Percentiles rank a stretch among this genome's conserved stretches.
Evolutionary conservation across 2,888 invertebrate genomes (phyloP).

Genomic region (Dicyrtoma fusca): DNA sequence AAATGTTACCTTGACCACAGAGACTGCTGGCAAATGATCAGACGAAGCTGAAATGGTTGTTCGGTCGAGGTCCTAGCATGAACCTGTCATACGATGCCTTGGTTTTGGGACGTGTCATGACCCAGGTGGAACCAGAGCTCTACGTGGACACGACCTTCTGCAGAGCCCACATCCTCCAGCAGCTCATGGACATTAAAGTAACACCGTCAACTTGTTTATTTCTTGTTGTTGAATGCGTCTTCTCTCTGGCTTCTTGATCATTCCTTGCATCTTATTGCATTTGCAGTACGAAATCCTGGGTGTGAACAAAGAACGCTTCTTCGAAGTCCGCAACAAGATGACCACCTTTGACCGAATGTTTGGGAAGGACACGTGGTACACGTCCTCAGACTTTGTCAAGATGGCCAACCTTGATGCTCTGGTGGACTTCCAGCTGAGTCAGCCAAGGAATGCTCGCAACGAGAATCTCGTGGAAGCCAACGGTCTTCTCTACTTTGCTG

Average conservation of each 20-base stretch:
- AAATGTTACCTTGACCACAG: slow-evolving; percentile 12
- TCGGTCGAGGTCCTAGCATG: slow-evolving; percentile 8
- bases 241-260: neutral
- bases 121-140: slow-evolving; percentile 41
- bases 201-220: neutral
- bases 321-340: neutral
- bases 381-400: slow-evolving; percentile 84
- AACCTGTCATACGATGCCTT: slow-evolving; percentile 45
- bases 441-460: slow-evolving; percentile 68
- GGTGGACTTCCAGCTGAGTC: slow-evolving; percentile 87
- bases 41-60: slow-evolving; percentile 16
- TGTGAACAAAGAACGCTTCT: slow-evolving; percentile 20
- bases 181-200: slow-evolving; percentile 54
- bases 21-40: slow-evolving; percentile 9
- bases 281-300: slow-evolving; percentile 17
- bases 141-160: slow-evolving; percentile 54
- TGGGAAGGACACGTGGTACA: slow-evolving; percentile 66
- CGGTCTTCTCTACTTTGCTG: slow-evolving; percentile 82
- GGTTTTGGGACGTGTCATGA: slow-evolving; percentile 44
- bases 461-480: slow-evolving; percentile 58
- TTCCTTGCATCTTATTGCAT: neutral
- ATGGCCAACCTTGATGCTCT: slow-evolving; percentile 97
- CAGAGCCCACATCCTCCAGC: slow-evolving; percentile 42
- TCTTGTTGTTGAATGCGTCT: neutral
- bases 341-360: slow-evolving; percentile 23